Evolutionary conservation across 2,888 invertebrate species (phyloP), one percentile per base, ranked within the genome.

Genomic region (Cactoblastis cactorum): DNA sequence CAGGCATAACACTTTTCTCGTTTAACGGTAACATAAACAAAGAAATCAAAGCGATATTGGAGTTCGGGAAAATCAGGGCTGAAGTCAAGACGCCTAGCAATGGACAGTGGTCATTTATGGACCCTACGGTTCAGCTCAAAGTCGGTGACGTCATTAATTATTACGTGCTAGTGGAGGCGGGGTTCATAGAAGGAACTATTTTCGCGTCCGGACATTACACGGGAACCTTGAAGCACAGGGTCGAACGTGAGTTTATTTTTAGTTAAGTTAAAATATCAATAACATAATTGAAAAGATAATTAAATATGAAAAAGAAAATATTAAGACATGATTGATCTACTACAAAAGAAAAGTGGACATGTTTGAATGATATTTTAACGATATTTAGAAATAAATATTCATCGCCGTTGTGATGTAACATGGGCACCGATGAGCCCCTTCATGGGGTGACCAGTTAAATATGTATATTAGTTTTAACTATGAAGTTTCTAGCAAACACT

Each of bases 61-160:
- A 38, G 9, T 33, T 12, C 17, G 38, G 37, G 14, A 24, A 48
- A 6, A n/a, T 46, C 3, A n/a, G 34, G n/a, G 15, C 22, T 1
- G 37, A 28, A 5, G 48, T 48, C 9, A 48, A 14, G 17, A n/a
- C 24, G 1, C 15, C 37, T 14, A n/a, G 3, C 15, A 37, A 48
- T 8, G 48, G 48, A 1, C 9, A 22, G 11, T 48, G 48, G 48
- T 17, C n/a, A 11, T 28, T 48, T 11, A 24, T 14, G 1, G 17
- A 48, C 35, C 24, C 48, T 3, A 38, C 9, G 2, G 17, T 69
- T 0, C 53, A 52, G 41, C 47, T 92, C 11, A 68, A 71, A 37
- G 55, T 76, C 1, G 83, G 81, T 0, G 92, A 92, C 60, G 66
- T 69, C 2, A 61, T 92, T 3, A 63, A 88, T 59, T 89, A 92